phyloP scores from a whole-genome alignment of 2,888 invertebrate genomes.

The Mythimna lalbum region DNA sequence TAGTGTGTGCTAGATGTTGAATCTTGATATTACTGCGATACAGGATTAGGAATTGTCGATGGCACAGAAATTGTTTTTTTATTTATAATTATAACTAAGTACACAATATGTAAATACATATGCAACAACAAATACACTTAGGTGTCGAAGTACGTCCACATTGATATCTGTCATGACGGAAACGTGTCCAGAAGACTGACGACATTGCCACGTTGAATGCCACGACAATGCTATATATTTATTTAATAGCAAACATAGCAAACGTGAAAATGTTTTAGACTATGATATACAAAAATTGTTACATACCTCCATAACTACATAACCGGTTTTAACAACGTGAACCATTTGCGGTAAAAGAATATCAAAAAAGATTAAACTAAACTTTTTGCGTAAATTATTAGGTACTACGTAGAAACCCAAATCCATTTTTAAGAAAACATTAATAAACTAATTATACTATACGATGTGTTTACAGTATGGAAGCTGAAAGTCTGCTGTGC shows the following conservation, averaged over 20 bases:
- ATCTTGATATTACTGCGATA: too few species aligned
- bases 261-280: not conserved
- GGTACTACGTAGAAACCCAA: constrained; percentile 3
- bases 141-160: too few species aligned
- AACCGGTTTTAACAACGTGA: not conserved
- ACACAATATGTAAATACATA: too few species aligned
- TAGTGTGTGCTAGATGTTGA: too few species aligned
- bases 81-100: too few species aligned
- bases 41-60: too few species aligned
- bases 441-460: not conserved
- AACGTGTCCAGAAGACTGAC: too few species aligned
- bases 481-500: not conserved
- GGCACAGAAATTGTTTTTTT: not conserved
- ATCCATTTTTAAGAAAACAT: not conserved
- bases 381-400: too few species aligned
- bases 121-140: too few species aligned
- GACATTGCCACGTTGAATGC: too few species aligned
- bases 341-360: constrained; percentile 3
- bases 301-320: not conserved
- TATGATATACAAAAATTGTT: not conserved
- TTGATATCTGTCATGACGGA: too few species aligned
- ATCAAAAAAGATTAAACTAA: not conserved
- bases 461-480: not conserved
- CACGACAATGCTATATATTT: too few species aligned
- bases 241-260: constrained; percentile 2